A percentile compares a stretch with the other conserved stretches of the same genome.
These are phyloP conservation scores for Cyphomyrus plagiostoma DNA, from an alignment of 2,113 vertebrate species.

Conservation along the genomic window DNA sequence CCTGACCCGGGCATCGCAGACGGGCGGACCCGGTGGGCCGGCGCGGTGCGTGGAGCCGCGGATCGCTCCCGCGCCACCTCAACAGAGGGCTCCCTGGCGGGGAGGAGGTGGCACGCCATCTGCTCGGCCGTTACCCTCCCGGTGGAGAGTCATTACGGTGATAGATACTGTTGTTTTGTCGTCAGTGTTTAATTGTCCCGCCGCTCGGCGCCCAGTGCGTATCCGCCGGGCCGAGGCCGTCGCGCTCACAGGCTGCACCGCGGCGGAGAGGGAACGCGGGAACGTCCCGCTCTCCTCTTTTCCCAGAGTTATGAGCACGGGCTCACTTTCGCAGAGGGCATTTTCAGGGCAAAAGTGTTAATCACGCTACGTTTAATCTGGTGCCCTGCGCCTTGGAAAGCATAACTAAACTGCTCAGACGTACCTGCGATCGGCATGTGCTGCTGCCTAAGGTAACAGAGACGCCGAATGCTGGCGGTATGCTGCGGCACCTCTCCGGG, in stretches of 20 bases:
- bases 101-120: slow-evolving; percentile 48
- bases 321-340: not conserved
- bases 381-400: not conserved
- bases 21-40: slow-evolving; percentile 43
- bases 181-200: slow-evolving; percentile 13
- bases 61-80: slow-evolving; percentile 30
- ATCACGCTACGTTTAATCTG: not conserved
- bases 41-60: slow-evolving; percentile 43
- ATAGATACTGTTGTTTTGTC: slow-evolving; percentile 41
- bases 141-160: slow-evolving; percentile 57
- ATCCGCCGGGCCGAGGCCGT: not conserved
- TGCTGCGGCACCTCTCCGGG: not conserved
- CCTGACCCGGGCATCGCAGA: slow-evolving; percentile 59
- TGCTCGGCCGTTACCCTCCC: slow-evolving; percentile 31
- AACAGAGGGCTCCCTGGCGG: slow-evolving; percentile 48
- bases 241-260: not conserved
- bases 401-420: not conserved
- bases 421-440: not conserved
- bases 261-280: not conserved
- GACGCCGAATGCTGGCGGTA: not conserved
- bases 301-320: not conserved
- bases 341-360: not conserved
- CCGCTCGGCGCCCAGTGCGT: not conserved
- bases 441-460: not conserved
- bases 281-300: not conserved